Evolutionary conservation across 1,140 invertebrate genomes (phyloP).

Genomic region (Microplitis mediator): DNA sequence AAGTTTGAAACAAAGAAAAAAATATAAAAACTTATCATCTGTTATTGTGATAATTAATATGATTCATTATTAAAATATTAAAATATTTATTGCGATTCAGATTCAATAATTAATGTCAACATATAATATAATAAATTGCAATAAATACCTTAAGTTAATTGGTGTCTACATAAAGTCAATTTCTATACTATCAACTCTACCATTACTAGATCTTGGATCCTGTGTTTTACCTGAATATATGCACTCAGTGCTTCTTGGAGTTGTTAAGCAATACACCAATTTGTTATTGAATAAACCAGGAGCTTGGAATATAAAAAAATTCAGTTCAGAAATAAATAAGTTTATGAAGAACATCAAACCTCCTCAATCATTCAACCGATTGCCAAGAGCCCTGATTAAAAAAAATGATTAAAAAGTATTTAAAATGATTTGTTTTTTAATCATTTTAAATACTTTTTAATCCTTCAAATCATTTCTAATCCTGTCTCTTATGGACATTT

Average conservation of each 20-base stretch:
- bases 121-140: too few species aligned
- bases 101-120: constrained; percentile 19
- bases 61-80: too few species aligned
- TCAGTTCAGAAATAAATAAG: constrained; percentile 18
- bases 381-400: too few species aligned
- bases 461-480: too few species aligned
- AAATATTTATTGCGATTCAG: background rate
- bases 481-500: too few species aligned
- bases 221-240: constrained; percentile 32
- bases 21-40: background rate
- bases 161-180: background rate
- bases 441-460: too few species aligned
- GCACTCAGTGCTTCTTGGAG: too few species aligned
- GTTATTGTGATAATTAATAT: too few species aligned
- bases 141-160: too few species aligned
- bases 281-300: constrained; percentile 21
- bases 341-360: constrained; percentile 27
- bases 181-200: constrained; percentile 25
- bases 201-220: constrained; percentile 26
- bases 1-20: background rate
- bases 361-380: constrained; percentile 20
- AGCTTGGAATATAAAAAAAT: constrained; percentile 25
- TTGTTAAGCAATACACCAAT: constrained; percentile 22
- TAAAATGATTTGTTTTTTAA: too few species aligned
- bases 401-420: too few species aligned